These are phyloP conservation scores for Microctonus hyperodae DNA, from an alignment of 2,888 invertebrate genomes.

Conservation along the genomic window DNA sequence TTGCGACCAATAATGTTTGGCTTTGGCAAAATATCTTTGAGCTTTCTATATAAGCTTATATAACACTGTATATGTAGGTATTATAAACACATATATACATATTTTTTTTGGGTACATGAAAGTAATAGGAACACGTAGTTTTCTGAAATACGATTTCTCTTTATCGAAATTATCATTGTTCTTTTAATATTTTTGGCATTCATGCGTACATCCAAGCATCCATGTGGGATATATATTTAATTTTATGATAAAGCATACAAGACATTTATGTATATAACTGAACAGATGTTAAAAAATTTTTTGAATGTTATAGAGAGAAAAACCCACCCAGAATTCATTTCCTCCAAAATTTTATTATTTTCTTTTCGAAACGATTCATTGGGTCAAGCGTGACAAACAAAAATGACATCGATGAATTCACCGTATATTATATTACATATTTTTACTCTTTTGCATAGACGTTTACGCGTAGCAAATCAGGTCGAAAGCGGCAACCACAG, in stretches of 20 bases:
- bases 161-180: too few relatives aligned
- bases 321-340: not conserved
- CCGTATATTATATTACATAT: conserved; percentile 37
- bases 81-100: not conserved
- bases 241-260: too few relatives aligned
- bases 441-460: conserved; percentile 44
- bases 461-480: conserved; percentile 51
- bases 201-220: too few relatives aligned
- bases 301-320: not conserved
- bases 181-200: too few relatives aligned
- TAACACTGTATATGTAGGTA: not conserved
- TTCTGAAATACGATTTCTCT: too few relatives aligned
- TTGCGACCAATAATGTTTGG: conserved; percentile 29
- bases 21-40: conserved; percentile 13
- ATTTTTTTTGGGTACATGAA: too few relatives aligned
- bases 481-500: conserved; percentile 28
- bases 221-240: too few relatives aligned
- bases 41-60: not conserved
- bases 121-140: too few relatives aligned
- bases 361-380: conserved; percentile 14
- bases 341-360: not conserved
- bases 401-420: conserved; percentile 34
- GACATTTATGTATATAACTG: too few relatives aligned
- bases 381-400: conserved; percentile 32
- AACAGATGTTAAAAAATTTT: too few relatives aligned